A percentile compares a stretch with the other conserved stretches of the same genome.
phyloP scores from a whole-genome alignment of 2,113 vertebrate species.

The Rhinolophus ferrumequinum region DNA sequence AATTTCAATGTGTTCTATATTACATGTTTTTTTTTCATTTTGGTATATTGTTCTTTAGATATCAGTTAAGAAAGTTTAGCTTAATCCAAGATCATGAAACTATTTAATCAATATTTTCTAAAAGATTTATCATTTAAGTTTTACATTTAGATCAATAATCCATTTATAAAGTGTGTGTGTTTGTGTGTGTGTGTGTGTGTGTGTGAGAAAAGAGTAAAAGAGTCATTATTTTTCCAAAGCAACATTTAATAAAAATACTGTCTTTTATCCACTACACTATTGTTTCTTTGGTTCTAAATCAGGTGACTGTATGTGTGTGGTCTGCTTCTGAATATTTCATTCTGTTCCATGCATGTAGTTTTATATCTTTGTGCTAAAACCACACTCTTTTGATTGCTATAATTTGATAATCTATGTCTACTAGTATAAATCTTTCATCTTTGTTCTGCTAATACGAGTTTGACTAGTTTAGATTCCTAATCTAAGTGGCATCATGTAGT shows the following conservation, averaged over 20 bases:
- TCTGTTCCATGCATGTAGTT: neutral
- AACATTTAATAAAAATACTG: neutral
- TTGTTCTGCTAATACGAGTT: neutral
- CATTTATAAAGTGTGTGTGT: neutral
- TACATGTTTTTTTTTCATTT: neutral
- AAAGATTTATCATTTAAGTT: neutral
- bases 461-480: neutral
- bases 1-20: neutral
- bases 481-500: neutral
- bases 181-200: neutral
- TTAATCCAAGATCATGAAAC: neutral
- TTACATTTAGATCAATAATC: neutral
- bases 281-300: neutral
- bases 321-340: neutral
- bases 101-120: neutral
- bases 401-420: neutral
- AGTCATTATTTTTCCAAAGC: neutral
- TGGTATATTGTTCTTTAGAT: neutral
- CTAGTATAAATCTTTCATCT: neutral
- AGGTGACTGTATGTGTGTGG: neutral
- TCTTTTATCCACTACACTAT: neutral
- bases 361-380: neutral
- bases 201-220: neutral
- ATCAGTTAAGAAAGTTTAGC: neutral
- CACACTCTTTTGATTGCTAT: neutral